Percentiles rank a stretch among this genome's conserved stretches.
Conservation (phyloP, 1,140 invertebrate genomes). For the Akabosia matsudoensis region DNA sequence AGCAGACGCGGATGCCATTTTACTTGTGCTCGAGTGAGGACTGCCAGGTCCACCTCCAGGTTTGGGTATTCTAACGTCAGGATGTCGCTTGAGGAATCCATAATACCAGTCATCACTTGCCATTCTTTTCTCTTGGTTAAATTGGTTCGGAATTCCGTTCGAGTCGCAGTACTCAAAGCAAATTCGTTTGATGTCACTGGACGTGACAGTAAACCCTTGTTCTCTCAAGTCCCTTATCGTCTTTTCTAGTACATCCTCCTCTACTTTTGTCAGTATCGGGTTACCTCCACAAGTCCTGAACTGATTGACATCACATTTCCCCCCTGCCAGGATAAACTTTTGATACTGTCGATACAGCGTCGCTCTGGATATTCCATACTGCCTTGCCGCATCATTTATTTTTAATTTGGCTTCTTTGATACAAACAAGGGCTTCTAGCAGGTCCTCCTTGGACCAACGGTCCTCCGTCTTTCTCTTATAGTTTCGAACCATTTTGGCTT, state of each 20-base stretch:
- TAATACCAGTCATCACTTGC: slow-evolving; percentile 48
- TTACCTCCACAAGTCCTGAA: slow-evolving; percentile 45
- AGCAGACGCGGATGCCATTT: neutral
- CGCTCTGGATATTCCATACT: slow-evolving; percentile 44
- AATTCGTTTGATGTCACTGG: slow-evolving; percentile 44
- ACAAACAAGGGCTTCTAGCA: slow-evolving; percentile 38
- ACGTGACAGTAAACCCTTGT: slow-evolving; percentile 44
- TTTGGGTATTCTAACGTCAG: slow-evolving; percentile 34
- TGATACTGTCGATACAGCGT: slow-evolving; percentile 45
- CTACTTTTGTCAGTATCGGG: slow-evolving; percentile 42
- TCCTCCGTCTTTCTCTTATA: slow-evolving; percentile 46
- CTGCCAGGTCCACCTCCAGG: neutral
- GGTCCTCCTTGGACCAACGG: slow-evolving; percentile 46
- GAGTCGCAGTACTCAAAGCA: slow-evolving; percentile 47
- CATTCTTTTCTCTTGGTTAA: slow-evolving; percentile 45
- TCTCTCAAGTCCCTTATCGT: slow-evolving; percentile 45
- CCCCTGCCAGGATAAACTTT: slow-evolving; percentile 43
- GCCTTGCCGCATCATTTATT: slow-evolving; percentile 44
- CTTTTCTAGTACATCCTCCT: slow-evolving; percentile 47
- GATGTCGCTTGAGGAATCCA: slow-evolving; percentile 45
- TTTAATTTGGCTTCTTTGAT: slow-evolving; percentile 45
- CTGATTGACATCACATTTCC: slow-evolving; percentile 44
- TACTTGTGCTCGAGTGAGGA: neutral
- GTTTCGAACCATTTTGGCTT: slow-evolving; percentile 43
- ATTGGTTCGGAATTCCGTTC: slow-evolving; percentile 45